Evolutionary conservation across 2,888 invertebrate species (phyloP), one percentile per base, ranked within the genome.

Genomic region (Acleris sparsana): DNA sequence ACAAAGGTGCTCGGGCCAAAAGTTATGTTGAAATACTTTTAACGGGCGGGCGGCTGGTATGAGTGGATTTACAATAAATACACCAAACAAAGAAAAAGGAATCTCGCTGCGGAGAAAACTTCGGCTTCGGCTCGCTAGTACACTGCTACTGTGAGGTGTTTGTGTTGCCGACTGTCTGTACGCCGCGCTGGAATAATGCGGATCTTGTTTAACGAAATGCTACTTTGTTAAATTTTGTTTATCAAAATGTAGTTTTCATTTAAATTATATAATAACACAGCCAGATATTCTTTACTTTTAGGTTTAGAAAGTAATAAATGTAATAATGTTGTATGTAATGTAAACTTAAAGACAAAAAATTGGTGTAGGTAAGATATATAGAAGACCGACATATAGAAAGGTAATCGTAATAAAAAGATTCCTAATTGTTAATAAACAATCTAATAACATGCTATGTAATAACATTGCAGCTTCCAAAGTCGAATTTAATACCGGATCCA

Each of bases 61-160:
- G 92, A 92, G 92, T 90, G 89, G 88, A 90, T 92, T 90, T 90
- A 92, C 92, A 91, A 92, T 92, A 91, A 91, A 92, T 92, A 92
- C 89, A 88, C 88, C 86, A 89, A 92, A 92, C 92, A 92, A 92
- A 91, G 91, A 89, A 91, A 91, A 90, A 89, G 88, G 89, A 90
- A 90, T 90, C 89, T 87, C 85, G 86, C 84, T 90, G 91, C 84
- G 91, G 90, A 83, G 84, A 87, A 87, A 92, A 91, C 83, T 92
- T 92, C 83, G 85, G 83, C 89, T 88, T 84, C 89, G 89, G 89
- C 89, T 76, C 85, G 83, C 77, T 78, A 80, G 78, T 81, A 80
- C 80, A 80, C 79, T 77, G 81, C 75, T 77, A 73, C 75, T 74
- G 77, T 72, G 77, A 76, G 79, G 82, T 78, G 76, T 76, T 75